Evolutionary conservation across 2,797 vertebrate species (phyloP), one percentile per base, ranked within the genome.

Genomic region (Tachyglossus aculeatus): DNA sequence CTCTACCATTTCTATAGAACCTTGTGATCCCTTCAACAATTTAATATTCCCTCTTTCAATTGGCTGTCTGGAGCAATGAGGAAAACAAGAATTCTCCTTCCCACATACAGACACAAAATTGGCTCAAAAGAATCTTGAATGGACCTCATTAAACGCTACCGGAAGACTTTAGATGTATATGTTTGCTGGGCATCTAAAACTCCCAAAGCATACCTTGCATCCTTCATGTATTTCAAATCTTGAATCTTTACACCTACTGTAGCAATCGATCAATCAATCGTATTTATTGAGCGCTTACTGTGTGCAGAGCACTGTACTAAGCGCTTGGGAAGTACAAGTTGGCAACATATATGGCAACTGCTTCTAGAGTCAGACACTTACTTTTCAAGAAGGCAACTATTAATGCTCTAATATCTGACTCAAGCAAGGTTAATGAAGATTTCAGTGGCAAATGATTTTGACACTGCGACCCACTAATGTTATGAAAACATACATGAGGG

Each of bases 381-480:
- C 36, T 50, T 39, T 36, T 25, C 60, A 19, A 36, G 16, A 59
- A 41, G 25, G 5, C 29, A 36, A 53, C 15, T 29, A 38, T 10
- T 24, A 54, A 4, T 27, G 38, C 12, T 22, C 6, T 40, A 32
- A 38, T 16, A 21, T 19, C 53, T 43, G 32, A 57, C 37, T 5
- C 38, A 44, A 3, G 21, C 45, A 39, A 75, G 22, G 33, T 63
- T 59, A 65, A 60, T 67, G 33, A 72, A 52, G 54, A 62, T 36
- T 44, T 39, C 48, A 50, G 0, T 31, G 48, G 48, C 47, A 67
- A 57, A 71, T 25, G 11, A 34, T 58, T 61, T 43, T 36, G 55
- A 62, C 48, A 36, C 38, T 36, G 27, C 39, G 27, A 51, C 48
- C 52, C 34, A 13, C 18, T 41, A 33, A 55, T 57, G 29, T 24